These are phyloP conservation scores for Helostoma temminkii DNA, from an alignment of 2,797 vertebrate species.

Conservation along the genomic window DNA sequence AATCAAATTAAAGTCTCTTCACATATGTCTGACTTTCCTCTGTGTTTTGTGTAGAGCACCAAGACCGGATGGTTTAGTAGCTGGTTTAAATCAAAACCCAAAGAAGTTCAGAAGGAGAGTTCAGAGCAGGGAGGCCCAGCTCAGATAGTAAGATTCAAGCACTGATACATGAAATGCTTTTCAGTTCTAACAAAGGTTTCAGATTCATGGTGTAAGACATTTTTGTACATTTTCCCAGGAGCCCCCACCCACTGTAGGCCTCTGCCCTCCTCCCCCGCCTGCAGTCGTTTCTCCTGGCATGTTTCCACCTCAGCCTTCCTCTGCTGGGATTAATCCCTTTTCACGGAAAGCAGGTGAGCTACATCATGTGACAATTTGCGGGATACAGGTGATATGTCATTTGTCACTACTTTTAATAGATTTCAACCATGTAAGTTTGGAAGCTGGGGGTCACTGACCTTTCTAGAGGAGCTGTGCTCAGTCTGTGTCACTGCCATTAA, in stretches of 20 bases:
- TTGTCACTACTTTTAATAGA: constrained; percentile 1
- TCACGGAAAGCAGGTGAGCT: constrained; percentile 81
- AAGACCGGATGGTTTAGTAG: constrained; percentile 81
- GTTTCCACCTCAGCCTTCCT: constrained; percentile 44
- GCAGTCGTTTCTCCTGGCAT: constrained; percentile 13
- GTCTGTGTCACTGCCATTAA: constrained; percentile 9
- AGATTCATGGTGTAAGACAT: constrained; percentile 4
- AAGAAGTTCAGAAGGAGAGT: constrained; percentile 51
- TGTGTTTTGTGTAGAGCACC: constrained; percentile 56
- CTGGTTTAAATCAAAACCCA: constrained; percentile 81
- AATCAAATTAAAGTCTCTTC: neutral
- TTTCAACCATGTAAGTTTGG: neutral
- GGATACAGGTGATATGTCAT: neutral
- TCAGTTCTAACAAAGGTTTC: neutral
- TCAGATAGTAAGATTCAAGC: constrained; percentile 46
- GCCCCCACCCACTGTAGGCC: neutral
- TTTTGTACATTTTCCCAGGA: constrained; percentile 68
- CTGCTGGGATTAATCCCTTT: constrained; percentile 68
- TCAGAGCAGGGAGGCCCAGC: constrained; percentile 33
- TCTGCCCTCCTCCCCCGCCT: constrained; percentile 1
- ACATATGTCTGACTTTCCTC: neutral
- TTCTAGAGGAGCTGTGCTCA: neutral
- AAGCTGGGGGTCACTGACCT: neutral
- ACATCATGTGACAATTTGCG: neutral
- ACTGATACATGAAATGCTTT: neutral